Conservation (phyloP, 64 coral and sea anemone species). For the Orbicella faveolata region DNA sequence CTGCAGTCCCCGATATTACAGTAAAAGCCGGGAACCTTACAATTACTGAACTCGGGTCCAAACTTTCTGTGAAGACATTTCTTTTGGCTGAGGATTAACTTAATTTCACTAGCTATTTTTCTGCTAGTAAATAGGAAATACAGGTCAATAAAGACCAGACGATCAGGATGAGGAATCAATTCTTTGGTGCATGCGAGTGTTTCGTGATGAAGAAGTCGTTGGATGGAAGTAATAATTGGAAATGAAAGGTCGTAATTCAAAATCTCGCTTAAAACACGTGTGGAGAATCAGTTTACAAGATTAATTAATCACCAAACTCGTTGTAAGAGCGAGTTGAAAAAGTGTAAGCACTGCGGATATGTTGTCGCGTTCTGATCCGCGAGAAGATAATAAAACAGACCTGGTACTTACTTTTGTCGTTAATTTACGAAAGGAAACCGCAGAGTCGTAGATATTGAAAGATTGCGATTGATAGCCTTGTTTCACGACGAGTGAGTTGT, state of each 20-base stretch:
- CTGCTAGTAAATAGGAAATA: no score
- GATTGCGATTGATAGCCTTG: slow-evolving; percentile 21
- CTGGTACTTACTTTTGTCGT: not conserved
- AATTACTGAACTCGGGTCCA: no score
- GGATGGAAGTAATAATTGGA: not conserved
- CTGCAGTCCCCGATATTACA: no score
- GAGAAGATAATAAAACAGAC: slow-evolving; percentile 22
- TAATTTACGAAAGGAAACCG: slow-evolving; percentile 17
- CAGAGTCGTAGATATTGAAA: slow-evolving; percentile 17
- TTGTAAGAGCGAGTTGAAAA: not conserved
- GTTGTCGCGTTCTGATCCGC: not conserved
- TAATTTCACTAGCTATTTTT: no score
- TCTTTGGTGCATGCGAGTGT: not conserved
- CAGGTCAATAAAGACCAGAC: not conserved
- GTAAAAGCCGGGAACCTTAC: no score
- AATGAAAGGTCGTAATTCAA: not conserved
- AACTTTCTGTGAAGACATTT: no score
- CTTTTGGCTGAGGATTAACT: no score
- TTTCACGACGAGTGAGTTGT: not conserved
- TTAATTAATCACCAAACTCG: slow-evolving; percentile 34
- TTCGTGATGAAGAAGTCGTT: not conserved
- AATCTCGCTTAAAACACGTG: slow-evolving; percentile 9
- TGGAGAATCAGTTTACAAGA: slow-evolving; percentile 39
- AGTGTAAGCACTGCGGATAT: not conserved
- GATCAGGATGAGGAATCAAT: not conserved